Evolutionary conservation across 30 jellyfish, hydroid and myxozoan genomes (phyloP).

Genomic region (Morbakka virulenta): DNA sequence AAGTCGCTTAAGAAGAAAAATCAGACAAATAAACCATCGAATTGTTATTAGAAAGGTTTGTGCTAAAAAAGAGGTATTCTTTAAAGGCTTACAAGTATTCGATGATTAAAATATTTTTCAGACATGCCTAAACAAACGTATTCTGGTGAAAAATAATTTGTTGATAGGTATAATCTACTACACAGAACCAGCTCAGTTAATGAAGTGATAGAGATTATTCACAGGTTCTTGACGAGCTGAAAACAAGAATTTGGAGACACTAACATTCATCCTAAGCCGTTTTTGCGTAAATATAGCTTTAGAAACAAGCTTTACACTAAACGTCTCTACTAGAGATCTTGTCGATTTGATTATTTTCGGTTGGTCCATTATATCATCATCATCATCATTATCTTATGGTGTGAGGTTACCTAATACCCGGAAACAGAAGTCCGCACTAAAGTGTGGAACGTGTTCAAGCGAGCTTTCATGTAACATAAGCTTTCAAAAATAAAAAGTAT

Average conservation of each 20-base stretch:
- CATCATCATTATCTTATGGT: background rate
- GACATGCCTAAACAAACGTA: background rate
- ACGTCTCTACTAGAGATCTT: background rate
- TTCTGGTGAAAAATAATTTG: background rate
- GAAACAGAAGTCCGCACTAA: no score
- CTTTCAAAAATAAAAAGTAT: no score
- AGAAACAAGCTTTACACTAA: slow-evolving; percentile 12
- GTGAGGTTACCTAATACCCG: slow-evolving; percentile 3
- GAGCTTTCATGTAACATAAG: no score
- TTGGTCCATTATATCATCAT: background rate
- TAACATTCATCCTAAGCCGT: slow-evolving; percentile 10
- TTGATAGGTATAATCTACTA: no score
- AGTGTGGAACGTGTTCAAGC: no score
- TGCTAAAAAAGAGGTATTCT: background rate
- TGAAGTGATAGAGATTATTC: no score
- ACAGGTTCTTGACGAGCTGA: no score
- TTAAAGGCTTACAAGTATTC: background rate
- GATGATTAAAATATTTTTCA: background rate
- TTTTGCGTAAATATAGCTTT: slow-evolving; percentile 1
- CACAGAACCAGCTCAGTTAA: no score
- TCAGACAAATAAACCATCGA: background rate
- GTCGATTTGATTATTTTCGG: slow-evolving; percentile 2
- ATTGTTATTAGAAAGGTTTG: background rate
- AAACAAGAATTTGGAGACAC: background rate
- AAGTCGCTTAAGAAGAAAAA: background rate